phyloP scores from a whole-genome alignment of 2,797 vertebrate genomes.

The Pitangus sulphuratus region DNA sequence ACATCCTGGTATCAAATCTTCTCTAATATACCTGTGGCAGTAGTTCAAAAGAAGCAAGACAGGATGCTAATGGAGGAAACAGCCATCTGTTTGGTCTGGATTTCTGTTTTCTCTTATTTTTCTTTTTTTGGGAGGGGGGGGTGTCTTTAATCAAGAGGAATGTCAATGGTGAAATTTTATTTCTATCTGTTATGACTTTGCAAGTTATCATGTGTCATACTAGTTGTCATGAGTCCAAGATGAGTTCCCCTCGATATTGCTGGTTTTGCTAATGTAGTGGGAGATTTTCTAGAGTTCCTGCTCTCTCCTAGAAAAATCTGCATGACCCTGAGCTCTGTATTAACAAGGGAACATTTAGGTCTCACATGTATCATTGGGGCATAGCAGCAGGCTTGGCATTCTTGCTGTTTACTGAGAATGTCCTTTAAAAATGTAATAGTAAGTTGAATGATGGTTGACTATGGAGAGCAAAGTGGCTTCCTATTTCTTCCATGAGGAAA shows the following conservation, averaged over 20 bases:
- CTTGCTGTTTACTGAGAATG: background rate
- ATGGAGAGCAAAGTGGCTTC: background rate
- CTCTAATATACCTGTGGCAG: background rate
- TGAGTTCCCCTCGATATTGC: background rate
- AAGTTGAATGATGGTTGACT: background rate
- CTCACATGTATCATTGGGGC: background rate
- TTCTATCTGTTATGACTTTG: background rate
- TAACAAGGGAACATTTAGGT: background rate
- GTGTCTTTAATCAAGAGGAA: background rate
- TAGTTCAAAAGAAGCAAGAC: background rate
- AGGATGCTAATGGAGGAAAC: background rate
- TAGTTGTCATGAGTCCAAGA: background rate
- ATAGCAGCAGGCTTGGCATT: background rate
- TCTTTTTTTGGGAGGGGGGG: rapidly evolving
- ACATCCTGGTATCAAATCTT: background rate
- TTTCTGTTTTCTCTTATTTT: background rate
- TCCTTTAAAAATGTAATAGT: background rate
- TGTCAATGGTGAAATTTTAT: background rate
- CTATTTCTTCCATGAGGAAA: background rate
- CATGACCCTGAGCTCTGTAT: background rate
- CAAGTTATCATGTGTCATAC: background rate
- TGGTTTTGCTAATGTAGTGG: background rate
- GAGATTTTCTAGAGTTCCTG: background rate
- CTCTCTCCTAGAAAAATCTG: background rate
- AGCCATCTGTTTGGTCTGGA: background rate